These are phyloP conservation scores for Phalacrocorax carbo DNA, from an alignment of 2,113 vertebrate genomes.

Conservation along the genomic window DNA sequence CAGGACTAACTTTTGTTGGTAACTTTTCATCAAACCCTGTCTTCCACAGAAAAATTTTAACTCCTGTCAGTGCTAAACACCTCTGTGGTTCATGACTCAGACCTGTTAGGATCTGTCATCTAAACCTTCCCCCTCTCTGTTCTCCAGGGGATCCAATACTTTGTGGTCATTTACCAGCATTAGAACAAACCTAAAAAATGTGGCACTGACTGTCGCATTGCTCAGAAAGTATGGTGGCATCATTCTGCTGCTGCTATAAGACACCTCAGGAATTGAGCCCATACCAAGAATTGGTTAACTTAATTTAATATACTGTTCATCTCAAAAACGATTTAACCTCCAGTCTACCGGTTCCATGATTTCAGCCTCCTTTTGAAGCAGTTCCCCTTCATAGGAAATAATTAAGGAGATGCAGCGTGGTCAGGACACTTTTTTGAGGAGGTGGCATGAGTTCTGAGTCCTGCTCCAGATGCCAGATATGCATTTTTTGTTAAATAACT, in stretches of 20 bases:
- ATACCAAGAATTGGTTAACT: neutral
- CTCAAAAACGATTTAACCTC: neutral
- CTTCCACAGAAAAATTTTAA: neutral
- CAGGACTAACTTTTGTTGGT: neutral
- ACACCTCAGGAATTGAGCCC: neutral
- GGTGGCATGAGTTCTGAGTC: neutral
- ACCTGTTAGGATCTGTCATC: neutral
- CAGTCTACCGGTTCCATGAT: neutral
- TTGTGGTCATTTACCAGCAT: neutral
- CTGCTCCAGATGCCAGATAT: neutral
- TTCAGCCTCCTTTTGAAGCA: neutral
- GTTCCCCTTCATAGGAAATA: neutral
- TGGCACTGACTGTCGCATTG: too few relatives aligned
- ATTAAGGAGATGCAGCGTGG: neutral
- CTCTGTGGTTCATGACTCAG: neutral
- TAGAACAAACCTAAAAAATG: neutral
- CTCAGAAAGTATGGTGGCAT: neutral
- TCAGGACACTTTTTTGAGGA: neutral
- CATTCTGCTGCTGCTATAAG: neutral
- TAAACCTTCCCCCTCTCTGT: neutral
- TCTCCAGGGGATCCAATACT: neutral
- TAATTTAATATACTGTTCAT: neutral
- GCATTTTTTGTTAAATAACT: neutral
- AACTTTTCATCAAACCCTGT: neutral
- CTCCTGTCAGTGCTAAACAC: neutral